Conservation (phyloP, 2,888 invertebrate genomes). For the Drosophila diplacantha region DNA sequence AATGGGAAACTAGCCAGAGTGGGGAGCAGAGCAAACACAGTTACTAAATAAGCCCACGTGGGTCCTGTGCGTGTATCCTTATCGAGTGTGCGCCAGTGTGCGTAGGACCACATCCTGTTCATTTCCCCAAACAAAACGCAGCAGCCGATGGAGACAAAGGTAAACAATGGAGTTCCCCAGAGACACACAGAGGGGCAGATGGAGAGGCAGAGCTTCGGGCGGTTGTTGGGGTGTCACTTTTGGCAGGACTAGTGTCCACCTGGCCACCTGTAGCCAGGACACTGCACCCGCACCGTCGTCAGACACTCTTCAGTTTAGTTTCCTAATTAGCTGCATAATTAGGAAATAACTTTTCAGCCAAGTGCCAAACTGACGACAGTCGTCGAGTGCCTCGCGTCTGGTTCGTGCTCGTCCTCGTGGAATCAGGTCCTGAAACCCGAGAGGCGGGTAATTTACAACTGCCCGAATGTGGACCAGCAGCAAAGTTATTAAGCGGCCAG, state of each 20-base stretch:
- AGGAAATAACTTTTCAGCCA: conserved; percentile 4
- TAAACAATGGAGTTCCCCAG: conserved; percentile 2
- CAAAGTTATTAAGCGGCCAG: conserved; percentile 4
- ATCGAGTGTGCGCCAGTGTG: conserved; percentile 14
- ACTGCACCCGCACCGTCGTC: neutral
- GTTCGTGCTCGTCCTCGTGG: neutral
- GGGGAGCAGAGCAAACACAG: conserved; percentile 28
- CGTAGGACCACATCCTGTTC: conserved; percentile 37
- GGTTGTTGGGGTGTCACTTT: neutral
- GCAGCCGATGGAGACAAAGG: conserved; percentile 2
- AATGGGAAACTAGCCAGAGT: conserved; percentile 23
- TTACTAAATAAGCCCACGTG: conserved; percentile 38
- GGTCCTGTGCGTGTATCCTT: conserved; percentile 1
- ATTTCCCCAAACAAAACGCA: conserved; percentile 26
- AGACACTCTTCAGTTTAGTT: neutral
- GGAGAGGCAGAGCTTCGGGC: neutral
- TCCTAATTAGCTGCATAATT: conserved; percentile 30
- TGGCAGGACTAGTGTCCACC: neutral
- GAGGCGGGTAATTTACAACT: conserved; percentile 4
- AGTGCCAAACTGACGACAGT: conserved; percentile 8
- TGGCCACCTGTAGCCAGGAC: conserved; percentile 19
- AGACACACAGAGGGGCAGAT: neutral
- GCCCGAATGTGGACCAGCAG: neutral
- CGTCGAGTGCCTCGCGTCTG: neutral
- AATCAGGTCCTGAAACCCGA: conserved; percentile 1